Conservation (phyloP, 2,113 vertebrate genomes). For the Varanus komodoensis region DNA sequence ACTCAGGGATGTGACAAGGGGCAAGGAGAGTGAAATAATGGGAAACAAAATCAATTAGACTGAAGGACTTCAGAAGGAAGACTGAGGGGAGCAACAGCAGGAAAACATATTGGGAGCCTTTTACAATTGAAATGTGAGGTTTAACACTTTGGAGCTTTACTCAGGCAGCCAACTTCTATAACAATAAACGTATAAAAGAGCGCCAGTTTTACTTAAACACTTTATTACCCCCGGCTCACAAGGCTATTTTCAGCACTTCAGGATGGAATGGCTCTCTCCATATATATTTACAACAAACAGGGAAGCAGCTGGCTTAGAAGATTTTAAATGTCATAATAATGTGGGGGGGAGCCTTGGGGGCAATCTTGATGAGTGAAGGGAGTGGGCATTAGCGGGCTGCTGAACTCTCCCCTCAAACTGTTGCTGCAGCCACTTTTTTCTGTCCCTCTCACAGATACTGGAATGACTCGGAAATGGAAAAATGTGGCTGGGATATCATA, state of each 20-base stretch:
- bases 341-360: neutral
- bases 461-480: neutral
- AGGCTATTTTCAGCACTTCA: slow-evolving; percentile 24
- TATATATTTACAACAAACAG: slow-evolving; percentile 17
- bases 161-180: slow-evolving; percentile 41
- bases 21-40: slow-evolving; percentile 42
- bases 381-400: neutral
- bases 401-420: neutral
- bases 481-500: neutral
- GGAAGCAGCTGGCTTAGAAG: slow-evolving; percentile 30
- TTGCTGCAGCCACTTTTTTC: neutral
- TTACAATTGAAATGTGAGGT: slow-evolving; percentile 45
- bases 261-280: slow-evolving; percentile 8
- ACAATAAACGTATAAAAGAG: slow-evolving; percentile 50
- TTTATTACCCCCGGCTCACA: slow-evolving; percentile 37
- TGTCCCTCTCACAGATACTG: neutral
- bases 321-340: neutral
- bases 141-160: slow-evolving; percentile 29
- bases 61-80: slow-evolving; percentile 54
- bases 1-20: neutral
- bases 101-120: slow-evolving; percentile 55
- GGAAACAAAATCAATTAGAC: slow-evolving; percentile 47
- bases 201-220: slow-evolving; percentile 49
- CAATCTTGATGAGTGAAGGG: neutral
- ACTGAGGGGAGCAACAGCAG: slow-evolving; percentile 49